Evolutionary conservation across 2,888 invertebrate genomes (phyloP).

Genomic region (Luffia ferchaultella): DNA sequence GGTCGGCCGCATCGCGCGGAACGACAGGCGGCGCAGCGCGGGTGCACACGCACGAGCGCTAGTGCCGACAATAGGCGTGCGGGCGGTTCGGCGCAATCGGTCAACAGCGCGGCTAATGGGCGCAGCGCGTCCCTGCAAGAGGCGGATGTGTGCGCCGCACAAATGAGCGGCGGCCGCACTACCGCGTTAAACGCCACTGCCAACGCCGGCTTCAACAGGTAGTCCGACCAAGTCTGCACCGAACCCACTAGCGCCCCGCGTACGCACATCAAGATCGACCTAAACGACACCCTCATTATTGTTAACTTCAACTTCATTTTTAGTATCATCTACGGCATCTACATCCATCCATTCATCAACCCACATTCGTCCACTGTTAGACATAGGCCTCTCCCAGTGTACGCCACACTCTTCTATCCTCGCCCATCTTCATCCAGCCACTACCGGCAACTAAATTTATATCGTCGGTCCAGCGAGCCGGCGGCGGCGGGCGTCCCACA

Average conservation of each 20-base stretch:
- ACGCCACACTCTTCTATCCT: too few relatives aligned
- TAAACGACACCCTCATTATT: too few relatives aligned
- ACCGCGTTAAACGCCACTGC: constrained; percentile 70
- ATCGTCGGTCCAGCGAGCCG: too few relatives aligned
- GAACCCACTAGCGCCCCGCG: constrained; percentile 11
- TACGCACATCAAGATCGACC: constrained; percentile 19
- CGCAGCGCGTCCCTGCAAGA: constrained; percentile 68
- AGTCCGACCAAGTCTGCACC: constrained; percentile 44
- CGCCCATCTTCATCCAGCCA: too few relatives aligned
- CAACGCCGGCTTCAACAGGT: constrained; percentile 69
- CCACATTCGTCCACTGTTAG: too few relatives aligned
- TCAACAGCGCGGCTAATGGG: constrained; percentile 66
- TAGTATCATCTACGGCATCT: too few relatives aligned
- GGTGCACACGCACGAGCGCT: background rate
- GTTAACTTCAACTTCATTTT: too few relatives aligned
- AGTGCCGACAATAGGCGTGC: background rate
- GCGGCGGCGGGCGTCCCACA: too few relatives aligned
- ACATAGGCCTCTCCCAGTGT: too few relatives aligned
- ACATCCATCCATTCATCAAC: too few relatives aligned
- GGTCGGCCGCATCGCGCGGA: background rate
- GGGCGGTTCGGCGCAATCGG: constrained; percentile 32
- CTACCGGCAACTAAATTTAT: too few relatives aligned
- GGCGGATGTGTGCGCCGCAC: constrained; percentile 46
- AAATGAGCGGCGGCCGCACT: constrained; percentile 61
- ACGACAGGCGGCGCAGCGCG: background rate